Base-by-base conservation (phyloP, 1,140 invertebrate species). In the Hypothenemus hampei region DNA sequence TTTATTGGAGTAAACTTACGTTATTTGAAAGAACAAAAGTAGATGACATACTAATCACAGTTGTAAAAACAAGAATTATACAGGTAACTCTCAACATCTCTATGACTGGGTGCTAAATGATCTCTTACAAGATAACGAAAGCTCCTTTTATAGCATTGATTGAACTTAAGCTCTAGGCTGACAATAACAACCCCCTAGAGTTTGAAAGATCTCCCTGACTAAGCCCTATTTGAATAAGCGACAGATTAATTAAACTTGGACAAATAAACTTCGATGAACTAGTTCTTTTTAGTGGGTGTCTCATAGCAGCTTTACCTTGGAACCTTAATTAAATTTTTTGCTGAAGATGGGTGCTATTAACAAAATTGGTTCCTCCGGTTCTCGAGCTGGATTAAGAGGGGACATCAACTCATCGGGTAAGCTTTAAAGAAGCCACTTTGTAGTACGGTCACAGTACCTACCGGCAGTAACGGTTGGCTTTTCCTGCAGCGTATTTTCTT, bases 391-490 rank as follows among this genome's bases (percentile, higher is more conserved):
- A 55, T 22, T 36, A n/a, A 55, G 61, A 60, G 59, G 62, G 60
- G 63, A 61, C 63, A 49, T 53, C 52, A 62, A 35, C 29, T 48
- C 50, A 51, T 49, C 45, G 43, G 31, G 54, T 54, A 47, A 26
- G 54, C 59, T 63, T 66, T 68, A 65, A 66, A 68, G 65, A 60
- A 68, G 59, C 61, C 63, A 65, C 63, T 66, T 66, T 60, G 50
- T 48, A 66, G 59, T 57, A 58, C 60, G 54, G 53, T 57, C 57
- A 65, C 65, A 65, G 61, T 64, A 60, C 47, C 45, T 44, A 51
- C 45, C 56, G 24, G 48, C 22, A 48, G 45, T 44, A 52, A 33
- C 48, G 50, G 55, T 58, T 46, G 33, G 49, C 47, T 51, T 46
- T 46, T 46, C 33, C 36, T 57, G 46, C 40, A 37, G 43, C 16